Evolutionary conservation across 2,797 vertebrate species (phyloP).

Genomic region (Poeciliopsis gracilis): DNA sequence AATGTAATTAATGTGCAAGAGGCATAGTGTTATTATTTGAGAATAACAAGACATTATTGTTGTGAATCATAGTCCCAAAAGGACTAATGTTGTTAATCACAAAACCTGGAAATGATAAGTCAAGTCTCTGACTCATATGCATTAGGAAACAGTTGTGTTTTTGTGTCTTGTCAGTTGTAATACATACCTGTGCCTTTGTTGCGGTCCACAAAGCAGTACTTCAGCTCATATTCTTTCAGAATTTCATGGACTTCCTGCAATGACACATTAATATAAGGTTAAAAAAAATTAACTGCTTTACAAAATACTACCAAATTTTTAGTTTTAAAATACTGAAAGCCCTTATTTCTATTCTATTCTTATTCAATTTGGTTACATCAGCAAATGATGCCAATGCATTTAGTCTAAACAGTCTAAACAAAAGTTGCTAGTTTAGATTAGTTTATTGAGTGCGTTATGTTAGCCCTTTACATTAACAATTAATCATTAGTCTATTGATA

Average conservation of each 20-base stretch:
- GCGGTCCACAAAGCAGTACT: slow-evolving; percentile 98
- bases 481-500: not conserved
- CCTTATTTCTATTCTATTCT: not conserved
- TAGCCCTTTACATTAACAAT: not conserved
- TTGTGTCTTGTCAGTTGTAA: slow-evolving; percentile 6
- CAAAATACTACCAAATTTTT: not conserved
- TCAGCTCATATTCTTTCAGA: slow-evolving; percentile 93
- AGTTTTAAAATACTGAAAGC: not conserved
- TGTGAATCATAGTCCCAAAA: not conserved
- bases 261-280: slow-evolving; percentile 23
- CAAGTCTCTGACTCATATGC: not conserved
- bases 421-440: not conserved
- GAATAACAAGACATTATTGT: not conserved
- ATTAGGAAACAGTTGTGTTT: not conserved
- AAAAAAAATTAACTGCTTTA: not conserved
- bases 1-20: not conserved
- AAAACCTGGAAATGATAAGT: not conserved
- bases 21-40: not conserved
- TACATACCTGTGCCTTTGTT: slow-evolving; percentile 97
- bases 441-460: not conserved
- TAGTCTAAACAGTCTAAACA: not conserved
- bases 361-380: not conserved
- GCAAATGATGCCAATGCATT: not conserved
- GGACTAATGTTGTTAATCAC: not conserved
- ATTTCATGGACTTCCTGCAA: slow-evolving; percentile 94